phyloP scores from a whole-genome alignment of 1,140 invertebrate species.

The Diabrotica virgifera region DNA sequence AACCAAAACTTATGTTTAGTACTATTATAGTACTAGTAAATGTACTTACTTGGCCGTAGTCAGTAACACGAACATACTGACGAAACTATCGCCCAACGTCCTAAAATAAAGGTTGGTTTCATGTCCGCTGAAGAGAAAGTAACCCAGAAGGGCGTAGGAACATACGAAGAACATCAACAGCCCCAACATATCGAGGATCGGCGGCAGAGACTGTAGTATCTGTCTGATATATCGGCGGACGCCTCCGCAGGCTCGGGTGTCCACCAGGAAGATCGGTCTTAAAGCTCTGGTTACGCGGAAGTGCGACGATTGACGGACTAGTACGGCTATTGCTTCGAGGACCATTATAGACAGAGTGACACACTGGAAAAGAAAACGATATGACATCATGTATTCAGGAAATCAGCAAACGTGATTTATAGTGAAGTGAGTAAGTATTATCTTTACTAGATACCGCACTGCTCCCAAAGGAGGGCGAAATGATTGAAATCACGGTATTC shows the following conservation, averaged over 20 bases:
- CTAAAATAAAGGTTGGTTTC: slow-evolving; percentile 74
- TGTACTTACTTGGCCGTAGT: slow-evolving; percentile 85
- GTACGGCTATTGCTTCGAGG: slow-evolving; percentile 76
- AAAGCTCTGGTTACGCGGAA: slow-evolving; percentile 83
- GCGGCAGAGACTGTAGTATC: slow-evolving; percentile 81
- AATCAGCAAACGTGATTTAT: background rate
- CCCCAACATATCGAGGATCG: slow-evolving; percentile 85
- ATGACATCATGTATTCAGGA: background rate
- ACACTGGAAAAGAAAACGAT: slow-evolving; percentile 58
- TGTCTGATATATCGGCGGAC: slow-evolving; percentile 70
- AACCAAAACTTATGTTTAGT: too few relatives aligned
- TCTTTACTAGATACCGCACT: too few relatives aligned
- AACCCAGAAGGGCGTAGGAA: slow-evolving; percentile 79
- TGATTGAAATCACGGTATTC: too few relatives aligned
- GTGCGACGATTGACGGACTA: slow-evolving; percentile 80
- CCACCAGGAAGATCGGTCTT: slow-evolving; percentile 85
- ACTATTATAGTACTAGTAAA: too few relatives aligned
- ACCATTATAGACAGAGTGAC: slow-evolving; percentile 80
- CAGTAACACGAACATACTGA: slow-evolving; percentile 85
- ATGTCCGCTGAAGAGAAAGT: slow-evolving; percentile 75
- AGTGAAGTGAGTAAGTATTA: background rate
- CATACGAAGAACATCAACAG: slow-evolving; percentile 83
- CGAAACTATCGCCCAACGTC: slow-evolving; percentile 78
- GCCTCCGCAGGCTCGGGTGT: slow-evolving; percentile 79
- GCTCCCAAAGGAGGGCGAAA: too few relatives aligned